Conservation (phyloP, 2,888 invertebrate species). For the Teinopalpus imperialis region DNA sequence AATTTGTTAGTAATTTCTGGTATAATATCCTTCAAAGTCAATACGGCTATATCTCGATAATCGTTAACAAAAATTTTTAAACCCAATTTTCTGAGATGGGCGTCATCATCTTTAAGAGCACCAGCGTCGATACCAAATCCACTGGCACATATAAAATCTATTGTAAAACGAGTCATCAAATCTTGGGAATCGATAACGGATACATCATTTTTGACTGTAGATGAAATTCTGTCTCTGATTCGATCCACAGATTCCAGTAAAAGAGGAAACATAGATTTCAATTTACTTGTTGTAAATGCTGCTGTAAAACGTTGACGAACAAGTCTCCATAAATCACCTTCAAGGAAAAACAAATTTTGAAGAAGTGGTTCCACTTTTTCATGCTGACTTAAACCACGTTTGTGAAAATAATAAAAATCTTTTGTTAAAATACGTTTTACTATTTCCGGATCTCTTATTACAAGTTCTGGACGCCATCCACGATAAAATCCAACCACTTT, state of each 20-base stretch:
- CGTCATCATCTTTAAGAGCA: constrained; percentile 42
- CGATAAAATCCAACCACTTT: constrained; percentile 57
- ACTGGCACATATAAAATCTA: constrained; percentile 50
- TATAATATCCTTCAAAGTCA: constrained; percentile 43
- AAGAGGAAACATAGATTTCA: constrained; percentile 63
- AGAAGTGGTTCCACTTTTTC: constrained; percentile 45
- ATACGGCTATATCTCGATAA: constrained; percentile 30
- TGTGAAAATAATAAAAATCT: constrained; percentile 53
- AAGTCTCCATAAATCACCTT: constrained; percentile 61
- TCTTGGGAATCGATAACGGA: constrained; percentile 40
- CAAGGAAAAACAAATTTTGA: constrained; percentile 50
- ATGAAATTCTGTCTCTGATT: too few species aligned
- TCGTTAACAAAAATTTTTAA: constrained; percentile 40
- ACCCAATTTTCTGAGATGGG: constrained; percentile 40
- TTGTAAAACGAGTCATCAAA: constrained; percentile 48
- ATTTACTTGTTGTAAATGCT: constrained; percentile 58
- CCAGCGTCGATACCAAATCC: constrained; percentile 48
- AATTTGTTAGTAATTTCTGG: constrained; percentile 40
- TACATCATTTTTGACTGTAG: constrained; percentile 35
- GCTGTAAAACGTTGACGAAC: constrained; percentile 56
- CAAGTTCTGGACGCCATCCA: constrained; percentile 49
- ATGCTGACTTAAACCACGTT: constrained; percentile 46
- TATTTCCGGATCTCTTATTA: constrained; percentile 56
- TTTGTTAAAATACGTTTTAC: constrained; percentile 45
- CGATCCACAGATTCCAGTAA: constrained; percentile 56